Evolutionary conservation across 2,113 vertebrate species (phyloP), one percentile per base, ranked within the genome.

Genomic region (Scophthalmus maximus): DNA sequence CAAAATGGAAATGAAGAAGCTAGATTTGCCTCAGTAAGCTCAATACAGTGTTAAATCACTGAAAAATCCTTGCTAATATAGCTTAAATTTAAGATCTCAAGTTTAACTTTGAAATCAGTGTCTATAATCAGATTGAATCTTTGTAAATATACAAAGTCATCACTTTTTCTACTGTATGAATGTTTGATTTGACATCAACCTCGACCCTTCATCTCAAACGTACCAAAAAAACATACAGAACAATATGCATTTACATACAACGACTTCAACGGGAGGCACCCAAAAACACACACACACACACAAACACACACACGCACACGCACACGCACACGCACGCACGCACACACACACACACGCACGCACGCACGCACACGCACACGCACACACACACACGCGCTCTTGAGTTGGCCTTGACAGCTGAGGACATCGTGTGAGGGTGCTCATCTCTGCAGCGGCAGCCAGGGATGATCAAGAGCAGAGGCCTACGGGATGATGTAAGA

Each of bases 381-480:
- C 17, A 46, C 1, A 14, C 27, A n/a, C 25, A 58, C 50, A 20
- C n/a, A 42, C 55, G 55, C 8, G 40, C 46, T 49, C 64, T 49
- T 0, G 6, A 22, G 46, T 12, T 15, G 44, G 27, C 68, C 68
- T 59, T 84, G 29, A 86, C 70, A 84, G 71, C 59, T 55, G 63
- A 81, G 47, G 71, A 79, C 68, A 23, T 76, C 52, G 26, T 67
- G 60, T 56, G 42, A 79, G 65, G 30, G 65, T 29, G 7, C 56
- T 81, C 57, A 36, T 2, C 26, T 61, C 73, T 70, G 52, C 1
- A 3, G 66, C 55, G 79, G 66, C 71, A 70, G 67, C 51, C 56
- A 27, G 27, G 29, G 51, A 47, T 29, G 5, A 64, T 80, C 34
- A 22, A 14, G 52, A 56, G 59, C 25, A n/a, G 29, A 73, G 56